Evolutionary conservation across 2,113 vertebrate species (phyloP).

Genomic region (Regulus satrapa): DNA sequence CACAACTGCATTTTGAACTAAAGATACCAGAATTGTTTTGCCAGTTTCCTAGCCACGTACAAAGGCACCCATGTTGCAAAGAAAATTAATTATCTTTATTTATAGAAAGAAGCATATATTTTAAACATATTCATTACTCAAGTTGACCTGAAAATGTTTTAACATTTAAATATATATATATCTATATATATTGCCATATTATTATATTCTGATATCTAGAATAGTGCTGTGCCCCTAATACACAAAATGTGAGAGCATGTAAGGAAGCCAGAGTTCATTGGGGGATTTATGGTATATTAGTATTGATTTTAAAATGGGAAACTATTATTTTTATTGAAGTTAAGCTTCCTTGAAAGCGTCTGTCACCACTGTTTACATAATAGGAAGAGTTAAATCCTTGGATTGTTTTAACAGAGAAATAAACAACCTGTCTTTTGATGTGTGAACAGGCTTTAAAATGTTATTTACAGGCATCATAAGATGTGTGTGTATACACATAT

Average conservation of each 20-base stretch:
- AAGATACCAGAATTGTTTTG: not conserved
- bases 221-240: conserved; percentile 55
- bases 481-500: not conserved
- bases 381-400: conserved; percentile 23
- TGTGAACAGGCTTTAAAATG: conserved; percentile 46
- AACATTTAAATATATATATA: conserved; percentile 51
- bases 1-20: not conserved
- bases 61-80: conserved; percentile 1
- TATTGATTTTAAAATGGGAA: conserved; percentile 26
- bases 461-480: conserved; percentile 22
- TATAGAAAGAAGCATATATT: not conserved
- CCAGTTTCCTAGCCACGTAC: not conserved
- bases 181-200: conserved; percentile 60
- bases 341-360: conserved; percentile 10
- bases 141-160: conserved; percentile 56
- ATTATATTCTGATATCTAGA: conserved; percentile 54
- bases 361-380: conserved; percentile 52
- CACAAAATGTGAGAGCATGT: conserved; percentile 53
- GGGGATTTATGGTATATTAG: conserved; percentile 2
- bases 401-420: conserved; percentile 51
- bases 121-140: conserved; percentile 51
- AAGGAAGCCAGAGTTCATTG: conserved; percentile 34
- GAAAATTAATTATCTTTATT: conserved; percentile 1
- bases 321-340: conserved; percentile 15
- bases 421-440: conserved; percentile 42